Conservation (phyloP, 2,797 vertebrate genomes). For the Eulemur rubriventer region DNA sequence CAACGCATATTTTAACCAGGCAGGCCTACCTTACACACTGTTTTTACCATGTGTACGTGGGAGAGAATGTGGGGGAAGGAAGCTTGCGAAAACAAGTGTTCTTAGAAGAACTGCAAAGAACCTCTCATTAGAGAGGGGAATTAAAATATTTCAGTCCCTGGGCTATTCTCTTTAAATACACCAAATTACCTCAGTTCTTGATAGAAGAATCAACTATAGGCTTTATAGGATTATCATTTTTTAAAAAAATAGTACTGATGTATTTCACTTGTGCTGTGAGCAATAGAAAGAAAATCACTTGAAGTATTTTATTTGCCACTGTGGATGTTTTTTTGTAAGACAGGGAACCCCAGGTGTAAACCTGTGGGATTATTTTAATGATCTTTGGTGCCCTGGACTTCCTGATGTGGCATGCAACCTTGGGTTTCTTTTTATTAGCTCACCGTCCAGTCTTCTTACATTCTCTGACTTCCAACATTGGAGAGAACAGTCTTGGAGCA, state of each 20-base stretch:
- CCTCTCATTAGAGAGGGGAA: conserved; percentile 65
- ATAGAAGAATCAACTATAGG: conserved; percentile 37
- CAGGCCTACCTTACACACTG: neutral
- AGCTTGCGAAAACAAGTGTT: conserved; percentile 59
- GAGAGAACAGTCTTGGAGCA: neutral
- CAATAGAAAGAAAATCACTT: neutral
- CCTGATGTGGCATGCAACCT: neutral
- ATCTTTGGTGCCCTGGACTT: neutral
- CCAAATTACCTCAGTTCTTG: conserved; percentile 43
- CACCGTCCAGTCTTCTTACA: neutral
- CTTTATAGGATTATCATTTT: conserved; percentile 33
- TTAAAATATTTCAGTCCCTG: conserved; percentile 68
- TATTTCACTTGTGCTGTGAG: conserved; percentile 3
- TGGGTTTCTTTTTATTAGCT: conserved; percentile 17
- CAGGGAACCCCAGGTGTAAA: neutral
- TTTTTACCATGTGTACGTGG: conserved; percentile 53
- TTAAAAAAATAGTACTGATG: neutral
- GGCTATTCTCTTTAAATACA: conserved; percentile 59
- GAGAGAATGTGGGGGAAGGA: conserved; percentile 67
- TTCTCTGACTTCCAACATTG: neutral
- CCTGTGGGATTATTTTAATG: conserved; percentile 31
- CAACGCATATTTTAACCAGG: neutral
- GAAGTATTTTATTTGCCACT: conserved; percentile 21
- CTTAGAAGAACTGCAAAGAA: conserved; percentile 72
- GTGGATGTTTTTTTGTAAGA: neutral